Evolutionary conservation across 2,797 vertebrate genomes (phyloP), one percentile per base, ranked within the genome.

Genomic region (Chelonia mydas): DNA sequence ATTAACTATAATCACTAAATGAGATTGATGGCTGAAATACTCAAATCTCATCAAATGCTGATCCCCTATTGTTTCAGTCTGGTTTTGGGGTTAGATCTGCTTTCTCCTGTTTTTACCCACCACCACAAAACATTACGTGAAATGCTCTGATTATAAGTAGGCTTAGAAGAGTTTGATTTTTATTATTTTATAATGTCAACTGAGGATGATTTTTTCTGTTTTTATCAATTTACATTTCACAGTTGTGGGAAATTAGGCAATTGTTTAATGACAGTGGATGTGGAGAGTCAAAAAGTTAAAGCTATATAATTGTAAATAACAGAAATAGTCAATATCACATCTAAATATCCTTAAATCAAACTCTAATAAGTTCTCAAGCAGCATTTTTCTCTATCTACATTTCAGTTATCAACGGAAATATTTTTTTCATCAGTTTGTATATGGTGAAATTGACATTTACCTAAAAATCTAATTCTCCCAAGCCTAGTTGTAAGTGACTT

Each of bases 41-140:
- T 54, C 15, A 21, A 55, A 72, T 88, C 76, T 47, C 53, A 79
- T 53, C 57, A 59, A 59, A 59, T 59, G 27, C 57, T 59, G 27
- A 59, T 31, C 28, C 57, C 21, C 37, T n/a, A 17, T 68, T 88
- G 23, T 10, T 33, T 2, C 83, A 45, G 21, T 7, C 78, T 65
- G 68, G 10, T 59, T 7, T 1, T 55, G 15, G 23, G 74, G 45
- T 68, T 83, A 72, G 0, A 4, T 33, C 49, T 16, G 0, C 11
- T n/a, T 15, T 54, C 33, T 31, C 4, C 10, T 1, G 0, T n/a
- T 65, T 76, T 1, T 21, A 77, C 3, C 27, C 57, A 54, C 27
- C 57, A 85, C 51, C 53, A 74, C n/a, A 50, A 81, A 31, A 77
- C 31, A 31, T 74, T 53, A 1, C 2, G 21, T 50, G 79, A 54